Evolutionary conservation across 2,888 invertebrate species (phyloP), one percentile per base, ranked within the genome.

Genomic region (Hemicrepidius hirtus): DNA sequence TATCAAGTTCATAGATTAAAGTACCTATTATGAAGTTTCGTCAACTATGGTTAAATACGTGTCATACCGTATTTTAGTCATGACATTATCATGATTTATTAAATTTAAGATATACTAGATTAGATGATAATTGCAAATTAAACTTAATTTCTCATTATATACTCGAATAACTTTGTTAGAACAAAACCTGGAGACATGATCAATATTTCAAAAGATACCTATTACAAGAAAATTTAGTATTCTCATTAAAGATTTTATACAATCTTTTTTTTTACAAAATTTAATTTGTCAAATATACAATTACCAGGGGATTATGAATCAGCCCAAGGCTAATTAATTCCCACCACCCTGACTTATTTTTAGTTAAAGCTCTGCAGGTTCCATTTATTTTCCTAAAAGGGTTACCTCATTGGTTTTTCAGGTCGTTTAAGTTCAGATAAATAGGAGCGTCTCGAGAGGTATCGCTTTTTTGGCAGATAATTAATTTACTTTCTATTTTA

Each of bases 21-120:
- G 50, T 46, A 50, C 50, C 50, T 50, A 65, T 65, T 65, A 49
- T 46, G 24, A 65, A 65, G 64, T 65, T 65, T 65, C 37, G 46
- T 63, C 40, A 28, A 53, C 50, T 53, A 16, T 50, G 50, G 18
- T 21, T 65, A 65, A 65, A 53, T 50, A 37, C 21, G 50, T 53
- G 64, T 65, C 64, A 65, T 21, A 50, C 49, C 63, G 21, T 37
- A 37, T 57, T 57, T 57, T 16, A 37, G 5, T 13, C 16, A n/a
- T n/a, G 44, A 44, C 44, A 28, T 60, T 44, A 60, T 60, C 60
- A 13, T 44, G 40, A 44, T 40, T 60, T 60, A 60, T 60, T 60
- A 44, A 60, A 44, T 44, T 13, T 60, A n/a, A 60, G 41, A 57
- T 55, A 55, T 57, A 57, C 57, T 32, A 57, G 57, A 60, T 60